Percentiles rank a stretch among this genome's conserved stretches.
Evolutionary conservation across 2,113 vertebrate genomes (phyloP).

Genomic region (Phylloscopus trochiloides): DNA sequence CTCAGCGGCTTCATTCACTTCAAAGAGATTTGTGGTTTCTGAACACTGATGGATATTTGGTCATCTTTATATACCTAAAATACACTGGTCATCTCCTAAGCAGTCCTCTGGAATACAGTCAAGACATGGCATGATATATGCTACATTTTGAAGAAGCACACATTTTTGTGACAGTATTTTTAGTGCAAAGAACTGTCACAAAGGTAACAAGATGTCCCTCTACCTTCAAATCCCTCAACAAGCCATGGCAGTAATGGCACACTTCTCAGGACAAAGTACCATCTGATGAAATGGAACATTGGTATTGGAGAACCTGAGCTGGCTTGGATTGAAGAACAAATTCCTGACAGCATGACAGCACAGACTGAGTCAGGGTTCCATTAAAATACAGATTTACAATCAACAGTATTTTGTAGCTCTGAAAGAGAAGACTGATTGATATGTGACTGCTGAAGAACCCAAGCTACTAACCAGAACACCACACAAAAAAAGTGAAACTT

Average conservation of each 20-base stretch:
- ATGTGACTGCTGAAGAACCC: neutral
- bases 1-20: neutral
- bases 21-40: neutral
- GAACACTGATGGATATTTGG: neutral
- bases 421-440: neutral
- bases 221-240: neutral
- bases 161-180: neutral
- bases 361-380: neutral
- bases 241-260: neutral
- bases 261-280: neutral
- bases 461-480: neutral
- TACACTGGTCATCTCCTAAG: neutral
- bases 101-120: neutral
- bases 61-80: neutral
- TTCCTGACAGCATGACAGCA: neutral
- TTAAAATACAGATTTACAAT: neutral
- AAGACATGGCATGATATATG: neutral
- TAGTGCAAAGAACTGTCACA: neutral
- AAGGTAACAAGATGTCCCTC: neutral
- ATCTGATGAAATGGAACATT: neutral
- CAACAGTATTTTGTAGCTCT: neutral
- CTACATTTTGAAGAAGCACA: neutral
- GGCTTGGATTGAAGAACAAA: neutral
- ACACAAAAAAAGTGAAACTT: neutral
- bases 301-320: neutral